Evolutionary conservation across 1,140 invertebrate genomes (phyloP).

Genomic region (Caenorhabditis latens): DNA sequence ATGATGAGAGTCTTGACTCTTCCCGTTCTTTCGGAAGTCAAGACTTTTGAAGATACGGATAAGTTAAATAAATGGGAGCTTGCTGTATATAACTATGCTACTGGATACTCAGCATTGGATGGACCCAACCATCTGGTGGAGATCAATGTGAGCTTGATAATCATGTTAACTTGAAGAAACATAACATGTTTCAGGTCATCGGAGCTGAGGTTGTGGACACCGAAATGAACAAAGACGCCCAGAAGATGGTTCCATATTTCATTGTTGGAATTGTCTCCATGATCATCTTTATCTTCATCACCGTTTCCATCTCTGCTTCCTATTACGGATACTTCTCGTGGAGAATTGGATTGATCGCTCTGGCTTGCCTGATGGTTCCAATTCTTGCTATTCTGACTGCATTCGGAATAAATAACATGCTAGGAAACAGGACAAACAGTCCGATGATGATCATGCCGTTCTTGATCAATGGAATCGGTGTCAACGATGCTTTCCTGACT

Average conservation of each 20-base stretch:
- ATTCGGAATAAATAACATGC: slow-evolving; percentile 71
- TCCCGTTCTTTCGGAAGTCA: slow-evolving; percentile 45
- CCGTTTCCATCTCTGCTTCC: slow-evolving; percentile 66
- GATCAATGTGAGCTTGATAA: slow-evolving; percentile 63
- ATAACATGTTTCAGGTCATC: slow-evolving; percentile 66
- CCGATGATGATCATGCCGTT: slow-evolving; percentile 77
- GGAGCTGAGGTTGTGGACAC: slow-evolving; percentile 75
- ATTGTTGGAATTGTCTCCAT: slow-evolving; percentile 69
- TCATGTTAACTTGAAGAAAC: not conserved
- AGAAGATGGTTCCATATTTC: slow-evolving; percentile 74
- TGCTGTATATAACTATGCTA: slow-evolving; percentile 66
- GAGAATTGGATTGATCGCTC: slow-evolving; percentile 63
- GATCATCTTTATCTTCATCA: slow-evolving; percentile 67
- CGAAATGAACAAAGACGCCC: slow-evolving; percentile 75
- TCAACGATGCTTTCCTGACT: slow-evolving; percentile 76
- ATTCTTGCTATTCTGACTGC: slow-evolving; percentile 71
- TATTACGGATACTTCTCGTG: slow-evolving; percentile 68
- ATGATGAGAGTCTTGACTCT: slow-evolving; percentile 64
- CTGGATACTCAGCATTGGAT: slow-evolving; percentile 50
- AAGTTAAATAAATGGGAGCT: slow-evolving; percentile 64
- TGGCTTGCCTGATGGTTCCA: slow-evolving; percentile 69
- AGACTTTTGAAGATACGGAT: slow-evolving; percentile 54
- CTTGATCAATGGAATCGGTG: slow-evolving; percentile 72
- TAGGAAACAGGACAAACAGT: slow-evolving; percentile 70
- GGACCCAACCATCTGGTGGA: slow-evolving; percentile 58